phyloP scores from a whole-genome alignment of 2,888 invertebrate species.

The Anarsia innoxiella region DNA sequence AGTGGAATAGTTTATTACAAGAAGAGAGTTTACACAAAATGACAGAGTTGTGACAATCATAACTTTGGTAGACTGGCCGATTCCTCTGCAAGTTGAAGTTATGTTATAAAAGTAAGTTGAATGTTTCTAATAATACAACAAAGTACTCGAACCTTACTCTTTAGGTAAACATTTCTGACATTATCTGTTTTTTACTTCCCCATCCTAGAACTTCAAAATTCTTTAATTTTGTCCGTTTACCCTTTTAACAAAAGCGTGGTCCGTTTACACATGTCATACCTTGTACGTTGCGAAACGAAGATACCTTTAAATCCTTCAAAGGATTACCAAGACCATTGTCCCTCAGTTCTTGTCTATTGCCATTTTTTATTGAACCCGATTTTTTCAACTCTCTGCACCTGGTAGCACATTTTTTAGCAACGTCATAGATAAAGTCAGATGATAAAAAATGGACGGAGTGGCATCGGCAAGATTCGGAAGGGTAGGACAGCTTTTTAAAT shows the following conservation, averaged over 20 bases:
- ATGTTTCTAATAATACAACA: too few species aligned
- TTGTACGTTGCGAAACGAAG: constrained; percentile 17
- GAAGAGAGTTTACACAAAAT: too few species aligned
- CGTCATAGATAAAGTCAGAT: constrained; percentile 54
- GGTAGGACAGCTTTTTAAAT: constrained; percentile 28
- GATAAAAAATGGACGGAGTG: constrained; percentile 52
- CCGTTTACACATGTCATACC: constrained; percentile 4
- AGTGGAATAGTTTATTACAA: too few species aligned
- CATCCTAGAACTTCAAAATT: constrained; percentile 23
- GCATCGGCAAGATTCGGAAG: constrained; percentile 23
- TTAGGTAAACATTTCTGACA: too few species aligned
- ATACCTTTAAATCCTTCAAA: constrained; percentile 27
- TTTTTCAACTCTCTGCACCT: constrained; percentile 43
- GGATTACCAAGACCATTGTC: constrained; percentile 37
- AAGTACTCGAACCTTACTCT: too few species aligned
- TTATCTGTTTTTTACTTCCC: too few species aligned
- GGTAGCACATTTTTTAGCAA: constrained; percentile 52
- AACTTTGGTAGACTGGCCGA: too few species aligned
- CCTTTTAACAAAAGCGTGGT: constrained; percentile 5
- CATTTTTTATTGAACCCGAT: constrained; percentile 34
- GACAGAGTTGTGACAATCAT: too few species aligned
- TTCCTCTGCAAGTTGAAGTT: too few species aligned
- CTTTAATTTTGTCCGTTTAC: constrained; percentile 24
- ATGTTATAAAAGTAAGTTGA: too few species aligned
- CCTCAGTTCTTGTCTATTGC: constrained; percentile 24